Evolutionary conservation across 1,140 invertebrate genomes (phyloP), one percentile per base, ranked within the genome.

Genomic region (Cyrtorhinus lividipennis): DNA sequence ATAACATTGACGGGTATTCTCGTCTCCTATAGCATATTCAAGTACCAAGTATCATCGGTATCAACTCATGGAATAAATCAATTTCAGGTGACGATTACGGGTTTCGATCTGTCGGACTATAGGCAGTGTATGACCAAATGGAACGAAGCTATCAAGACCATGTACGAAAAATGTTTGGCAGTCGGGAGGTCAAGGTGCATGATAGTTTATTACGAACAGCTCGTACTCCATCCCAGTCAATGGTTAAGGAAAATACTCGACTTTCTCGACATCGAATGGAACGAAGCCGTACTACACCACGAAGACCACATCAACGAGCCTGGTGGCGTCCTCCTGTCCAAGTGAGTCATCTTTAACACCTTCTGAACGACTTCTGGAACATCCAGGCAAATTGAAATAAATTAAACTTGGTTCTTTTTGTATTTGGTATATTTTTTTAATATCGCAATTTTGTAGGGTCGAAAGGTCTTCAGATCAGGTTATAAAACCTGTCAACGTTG

Each of bases 401-500:
- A 45, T 15, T 2, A 23, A 24, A 53, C 45, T 10, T 24, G 23
- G 24, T 48, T 56, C n/a, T 44, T 8, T 64, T 8, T 38, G 24
- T 25, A 20, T 57, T 5, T 60, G 60, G 60, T 64, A 8, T 23
- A 56, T 44, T 26, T 60, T 60, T 24, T 59, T 66, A 26, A 48
- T 57, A 15, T 26, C 44, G 13, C 25, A 38, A 63, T 59, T 44
- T 8, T 62, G 30, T 78, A 97, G 93, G 76, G 90, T 95, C 68
- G 95, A 99, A 76, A 82, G 94, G 62, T 98, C 95, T 15, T 95
- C 93, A 65, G 95, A 99, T 79, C 95, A 99, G 80, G 95, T 99
- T 59, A 92, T 98, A 72, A 97, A 97, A 73, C 94, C 96, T 3
- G 87, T 99, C 13, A 98, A 98, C 78, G 76, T 94, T 64, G 94